A percentile compares a stretch with the other conserved stretches of the same genome.
Conservation (phyloP, 2,888 invertebrate genomes). For the Loripinus fragilis region DNA sequence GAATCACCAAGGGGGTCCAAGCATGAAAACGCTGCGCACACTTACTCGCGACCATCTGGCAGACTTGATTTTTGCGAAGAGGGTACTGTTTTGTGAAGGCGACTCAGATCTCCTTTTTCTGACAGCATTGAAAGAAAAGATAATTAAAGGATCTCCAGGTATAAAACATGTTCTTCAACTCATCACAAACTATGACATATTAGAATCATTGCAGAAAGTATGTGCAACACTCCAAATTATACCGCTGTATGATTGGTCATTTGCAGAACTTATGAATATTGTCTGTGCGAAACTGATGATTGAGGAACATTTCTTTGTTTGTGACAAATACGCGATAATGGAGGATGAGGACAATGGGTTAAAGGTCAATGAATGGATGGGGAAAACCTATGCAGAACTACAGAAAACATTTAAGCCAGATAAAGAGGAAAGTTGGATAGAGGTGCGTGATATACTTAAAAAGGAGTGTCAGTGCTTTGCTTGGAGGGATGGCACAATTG, state of each 20-base stretch:
- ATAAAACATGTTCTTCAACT: background rate
- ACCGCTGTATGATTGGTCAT: background rate
- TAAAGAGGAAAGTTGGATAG: background rate
- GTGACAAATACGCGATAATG: background rate
- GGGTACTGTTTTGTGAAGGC: conserved; percentile 25
- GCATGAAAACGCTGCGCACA: conserved; percentile 18
- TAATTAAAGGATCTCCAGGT: background rate
- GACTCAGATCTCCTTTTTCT: conserved; percentile 20
- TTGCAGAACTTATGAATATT: background rate
- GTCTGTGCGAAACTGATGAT: background rate
- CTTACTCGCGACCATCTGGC: conserved; percentile 19
- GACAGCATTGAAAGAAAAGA: conserved; percentile 1
- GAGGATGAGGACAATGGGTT: background rate
- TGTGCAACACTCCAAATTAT: background rate
- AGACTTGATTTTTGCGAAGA: conserved; percentile 17
- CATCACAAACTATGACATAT: background rate
- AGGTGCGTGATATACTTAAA: background rate
- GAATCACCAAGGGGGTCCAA: background rate
- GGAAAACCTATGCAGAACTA: background rate
- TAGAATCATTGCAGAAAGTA: background rate
- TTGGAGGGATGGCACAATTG: conserved; percentile 12
- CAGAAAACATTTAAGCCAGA: background rate
- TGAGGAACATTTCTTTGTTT: conserved; percentile 2
- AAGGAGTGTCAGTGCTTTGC: background rate
- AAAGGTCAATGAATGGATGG: background rate